These are phyloP conservation scores for Oenanthe oenanthe DNA, from an alignment of 2,113 vertebrate genomes.

Conservation along the genomic window DNA sequence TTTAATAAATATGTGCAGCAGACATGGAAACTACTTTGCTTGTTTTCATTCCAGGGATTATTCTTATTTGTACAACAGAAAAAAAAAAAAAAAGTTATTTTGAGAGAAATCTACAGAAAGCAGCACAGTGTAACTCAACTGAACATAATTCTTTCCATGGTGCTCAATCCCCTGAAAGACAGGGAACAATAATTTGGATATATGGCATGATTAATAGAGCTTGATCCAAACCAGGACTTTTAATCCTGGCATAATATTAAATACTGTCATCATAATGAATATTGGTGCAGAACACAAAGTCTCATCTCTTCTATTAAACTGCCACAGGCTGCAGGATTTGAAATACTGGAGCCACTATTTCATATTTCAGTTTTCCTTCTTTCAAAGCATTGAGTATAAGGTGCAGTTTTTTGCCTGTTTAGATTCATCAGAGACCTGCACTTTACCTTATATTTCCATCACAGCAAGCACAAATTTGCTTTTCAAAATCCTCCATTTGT, in stretches of 20 bases:
- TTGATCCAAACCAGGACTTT: constrained; percentile 36
- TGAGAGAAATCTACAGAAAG: not conserved
- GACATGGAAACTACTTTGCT: not conserved
- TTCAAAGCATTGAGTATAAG: not conserved
- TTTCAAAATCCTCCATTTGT: not conserved
- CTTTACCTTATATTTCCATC: not conserved
- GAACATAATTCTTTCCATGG: not conserved
- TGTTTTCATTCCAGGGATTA: not conserved
- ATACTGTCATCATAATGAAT: constrained; percentile 41
- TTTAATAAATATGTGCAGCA: not conserved
- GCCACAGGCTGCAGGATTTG: not conserved
- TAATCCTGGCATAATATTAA: constrained; percentile 48
- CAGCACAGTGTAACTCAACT: not conserved
- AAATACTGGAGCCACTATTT: not conserved
- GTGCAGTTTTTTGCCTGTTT: not conserved
- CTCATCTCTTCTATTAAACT: constrained; percentile 23
- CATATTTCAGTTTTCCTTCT: not conserved
- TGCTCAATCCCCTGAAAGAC: not conserved
- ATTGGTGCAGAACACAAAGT: constrained; percentile 37
- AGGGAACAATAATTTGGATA: not conserved
- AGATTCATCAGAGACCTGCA: not conserved
- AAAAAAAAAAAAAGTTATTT: not conserved
- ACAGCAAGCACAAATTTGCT: not conserved
- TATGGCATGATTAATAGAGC: constrained; percentile 27
- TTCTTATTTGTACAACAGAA: not conserved